Evolutionary conservation across 2,797 vertebrate species (phyloP).

Genomic region (Tapera naevia): DNA sequence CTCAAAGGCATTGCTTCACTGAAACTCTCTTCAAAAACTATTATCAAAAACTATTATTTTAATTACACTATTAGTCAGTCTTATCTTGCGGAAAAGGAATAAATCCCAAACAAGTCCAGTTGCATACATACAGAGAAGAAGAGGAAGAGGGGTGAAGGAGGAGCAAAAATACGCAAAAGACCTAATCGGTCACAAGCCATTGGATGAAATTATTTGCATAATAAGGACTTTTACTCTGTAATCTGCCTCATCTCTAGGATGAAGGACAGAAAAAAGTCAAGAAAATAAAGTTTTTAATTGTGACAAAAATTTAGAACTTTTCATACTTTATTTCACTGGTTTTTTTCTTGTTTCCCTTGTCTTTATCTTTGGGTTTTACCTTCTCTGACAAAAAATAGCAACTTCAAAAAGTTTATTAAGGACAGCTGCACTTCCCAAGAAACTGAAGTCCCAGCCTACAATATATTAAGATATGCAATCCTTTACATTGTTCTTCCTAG

Average conservation of each 20-base stretch:
- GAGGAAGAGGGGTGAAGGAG: not conserved
- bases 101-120: not conserved
- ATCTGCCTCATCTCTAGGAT: not conserved
- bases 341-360: not conserved
- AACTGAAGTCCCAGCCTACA: not conserved
- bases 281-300: not conserved
- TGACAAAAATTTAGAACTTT: not conserved
- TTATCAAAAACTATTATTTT: not conserved
- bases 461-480: not conserved
- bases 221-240: not conserved
- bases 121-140: not conserved
- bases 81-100: not conserved
- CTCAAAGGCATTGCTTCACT: not conserved
- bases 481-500: not conserved
- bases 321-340: not conserved
- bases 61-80: not conserved
- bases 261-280: not conserved
- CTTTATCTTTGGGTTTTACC: not conserved
- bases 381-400: not conserved
- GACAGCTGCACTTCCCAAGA: not conserved
- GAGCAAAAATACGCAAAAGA: not conserved
- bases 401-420: not conserved
- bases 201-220: not conserved
- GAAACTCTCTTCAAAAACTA: not conserved
- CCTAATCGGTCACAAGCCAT: not conserved